phyloP scores from a whole-genome alignment of 2,797 vertebrate species.

The Brotula barbata region DNA sequence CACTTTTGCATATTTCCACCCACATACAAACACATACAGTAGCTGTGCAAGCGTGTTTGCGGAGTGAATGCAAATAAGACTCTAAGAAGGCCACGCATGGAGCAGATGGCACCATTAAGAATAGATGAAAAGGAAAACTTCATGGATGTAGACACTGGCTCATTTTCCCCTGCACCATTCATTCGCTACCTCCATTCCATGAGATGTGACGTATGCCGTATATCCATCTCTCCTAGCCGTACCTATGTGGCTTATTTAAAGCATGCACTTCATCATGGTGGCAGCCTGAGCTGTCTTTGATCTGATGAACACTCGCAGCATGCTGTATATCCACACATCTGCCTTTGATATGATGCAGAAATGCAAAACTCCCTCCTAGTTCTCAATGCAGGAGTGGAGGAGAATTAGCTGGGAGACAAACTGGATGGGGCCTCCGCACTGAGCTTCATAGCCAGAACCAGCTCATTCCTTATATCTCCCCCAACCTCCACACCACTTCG shows the following conservation, averaged over 20 bases:
- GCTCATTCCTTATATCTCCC: slow-evolving; percentile 45
- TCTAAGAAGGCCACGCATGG: slow-evolving; percentile 46
- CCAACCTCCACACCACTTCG: slow-evolving; percentile 9
- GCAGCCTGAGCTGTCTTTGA: slow-evolving; percentile 40
- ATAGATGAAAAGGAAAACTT: slow-evolving; percentile 47
- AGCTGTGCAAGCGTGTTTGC: slow-evolving; percentile 22
- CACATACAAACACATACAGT: slow-evolving; percentile 3
- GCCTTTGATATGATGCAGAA: slow-evolving; percentile 38
- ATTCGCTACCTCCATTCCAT: slow-evolving; percentile 45
- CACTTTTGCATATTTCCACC: slow-evolving; percentile 9
- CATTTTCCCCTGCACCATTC: slow-evolving; percentile 50
- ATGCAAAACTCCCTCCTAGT: slow-evolving; percentile 14
- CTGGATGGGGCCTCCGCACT: slow-evolving; percentile 49
- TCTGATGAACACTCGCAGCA: slow-evolving; percentile 38
- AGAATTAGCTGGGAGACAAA: slow-evolving; percentile 61
- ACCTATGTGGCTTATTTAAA: slow-evolving; percentile 32
- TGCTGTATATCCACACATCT: slow-evolving; percentile 17
- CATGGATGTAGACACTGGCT: slow-evolving; percentile 31
- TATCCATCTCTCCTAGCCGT: slow-evolving; percentile 18
- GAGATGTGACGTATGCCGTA: slow-evolving; percentile 16
- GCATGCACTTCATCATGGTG: slow-evolving; percentile 35
- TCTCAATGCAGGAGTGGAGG: slow-evolving; percentile 47
- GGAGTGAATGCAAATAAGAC: slow-evolving; percentile 35
- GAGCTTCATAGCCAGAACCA: slow-evolving; percentile 62
- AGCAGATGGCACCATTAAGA: slow-evolving; percentile 60